Evolutionary conservation across 2,888 invertebrate genomes (phyloP), one percentile per base, ranked within the genome.

Genomic region (Chelonus formosanus): DNA sequence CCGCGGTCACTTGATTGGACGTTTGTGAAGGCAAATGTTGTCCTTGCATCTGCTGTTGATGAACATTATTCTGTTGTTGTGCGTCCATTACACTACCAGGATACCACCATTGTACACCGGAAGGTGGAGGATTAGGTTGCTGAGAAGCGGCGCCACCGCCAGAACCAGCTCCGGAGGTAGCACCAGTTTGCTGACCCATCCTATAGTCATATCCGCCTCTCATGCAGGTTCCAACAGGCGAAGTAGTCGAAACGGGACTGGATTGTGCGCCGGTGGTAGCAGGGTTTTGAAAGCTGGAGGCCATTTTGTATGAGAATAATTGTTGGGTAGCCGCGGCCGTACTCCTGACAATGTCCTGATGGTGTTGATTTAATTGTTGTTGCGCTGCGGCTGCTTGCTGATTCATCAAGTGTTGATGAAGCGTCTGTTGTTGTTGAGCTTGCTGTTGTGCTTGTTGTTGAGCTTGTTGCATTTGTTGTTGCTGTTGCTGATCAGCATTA

Each of bases 281-380:
- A 78, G 90, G 89, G 84, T 89, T 90, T 78, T 92, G 89, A 87
- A 93, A 93, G 84, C 91, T 92, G 84, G 91, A 91, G 79, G 92
- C 91, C 92, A 94, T 93, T 88, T 93, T 94, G 85, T 94, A 94
- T 71, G 91, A 90, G 84, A 93, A 93, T 76, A 93, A 87, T 85
- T 93, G 93, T 82, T 92, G 92, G 74, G 88, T 88, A 60, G 86
- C 86, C 71, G 87, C 87, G 56, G 88, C 87, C 74, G 88, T 87
- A 78, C 88, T 88, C 78, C 88, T 87, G 71, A 86, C 88, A 69
- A 87, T 87, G 62, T 86, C 85, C 74, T 85, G 85, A 76, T 87
- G 86, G 75, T 82, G 83, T 61, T 82, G 82, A 56, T 75, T 76
- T 67, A 75, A 77, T 67, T 80, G 81, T 67, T 81, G 80, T 71